These are phyloP conservation scores for Sturnira hondurensis DNA, from an alignment of 2,113 vertebrate species.

Conservation along the genomic window DNA sequence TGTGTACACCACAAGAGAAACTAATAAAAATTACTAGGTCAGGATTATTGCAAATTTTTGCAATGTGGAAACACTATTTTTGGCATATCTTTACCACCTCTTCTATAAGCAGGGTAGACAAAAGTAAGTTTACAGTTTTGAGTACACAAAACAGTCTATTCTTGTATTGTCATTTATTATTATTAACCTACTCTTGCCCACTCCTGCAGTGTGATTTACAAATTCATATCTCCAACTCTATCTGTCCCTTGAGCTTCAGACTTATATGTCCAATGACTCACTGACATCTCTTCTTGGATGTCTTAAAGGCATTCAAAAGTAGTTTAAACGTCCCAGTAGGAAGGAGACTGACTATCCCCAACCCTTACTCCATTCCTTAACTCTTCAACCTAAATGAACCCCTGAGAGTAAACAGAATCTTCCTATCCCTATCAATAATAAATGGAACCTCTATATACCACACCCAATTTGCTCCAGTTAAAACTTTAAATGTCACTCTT, in stretches of 20 bases:
- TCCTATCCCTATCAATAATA: background rate
- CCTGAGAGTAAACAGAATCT: background rate
- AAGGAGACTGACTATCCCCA: background rate
- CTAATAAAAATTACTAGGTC: background rate
- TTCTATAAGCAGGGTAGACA: background rate
- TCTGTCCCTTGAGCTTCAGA: background rate
- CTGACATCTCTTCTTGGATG: background rate
- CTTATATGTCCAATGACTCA: background rate
- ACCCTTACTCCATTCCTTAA: background rate
- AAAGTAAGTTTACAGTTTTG: background rate
- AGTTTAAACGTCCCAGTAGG: background rate
- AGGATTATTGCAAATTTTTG: background rate
- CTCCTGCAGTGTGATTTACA: background rate
- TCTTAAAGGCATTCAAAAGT: background rate
- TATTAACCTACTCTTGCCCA: background rate
- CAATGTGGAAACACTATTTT: background rate
- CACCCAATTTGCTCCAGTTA: background rate
- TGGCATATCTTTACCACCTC: background rate
- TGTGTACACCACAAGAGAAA: background rate
- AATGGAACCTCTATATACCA: background rate
- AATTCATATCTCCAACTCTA: background rate
- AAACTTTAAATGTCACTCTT: background rate
- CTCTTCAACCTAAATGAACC: background rate
- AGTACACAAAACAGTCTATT: background rate
- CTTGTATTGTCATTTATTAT: background rate